phyloP scores from a whole-genome alignment of 30 jellyfish, hydroid and myxozoan genomes.

The Chrysaora quinquecirrha region DNA sequence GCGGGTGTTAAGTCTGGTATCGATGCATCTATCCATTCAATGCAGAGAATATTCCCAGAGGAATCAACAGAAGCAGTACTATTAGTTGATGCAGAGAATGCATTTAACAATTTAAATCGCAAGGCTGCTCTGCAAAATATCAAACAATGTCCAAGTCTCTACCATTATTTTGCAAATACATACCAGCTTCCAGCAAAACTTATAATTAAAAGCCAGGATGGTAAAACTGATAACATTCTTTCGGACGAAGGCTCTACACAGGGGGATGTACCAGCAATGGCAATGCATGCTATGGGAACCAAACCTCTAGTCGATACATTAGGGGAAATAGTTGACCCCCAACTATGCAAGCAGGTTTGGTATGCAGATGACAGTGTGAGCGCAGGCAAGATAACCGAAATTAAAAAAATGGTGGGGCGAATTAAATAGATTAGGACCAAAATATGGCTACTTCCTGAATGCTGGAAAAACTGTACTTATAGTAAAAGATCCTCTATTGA shows the following conservation, averaged over 20 bases:
- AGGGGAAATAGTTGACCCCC: background rate
- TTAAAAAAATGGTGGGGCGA: background rate
- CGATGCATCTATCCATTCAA: conserved; percentile 19
- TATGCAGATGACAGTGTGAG: background rate
- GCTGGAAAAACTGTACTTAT: background rate
- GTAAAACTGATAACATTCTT: background rate
- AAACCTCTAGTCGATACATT: background rate
- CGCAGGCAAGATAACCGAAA: background rate
- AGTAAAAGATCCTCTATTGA: background rate
- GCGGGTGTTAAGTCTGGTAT: conserved; percentile 1
- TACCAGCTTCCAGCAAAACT: background rate
- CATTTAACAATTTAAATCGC: conserved; percentile 6
- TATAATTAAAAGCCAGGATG: background rate
- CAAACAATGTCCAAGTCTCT: background rate
- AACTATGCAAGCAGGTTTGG: background rate
- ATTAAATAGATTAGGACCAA: background rate
- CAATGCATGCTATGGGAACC: background rate
- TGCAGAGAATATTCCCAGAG: background rate
- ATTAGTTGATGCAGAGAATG: conserved; percentile 11
- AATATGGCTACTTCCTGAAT: background rate
- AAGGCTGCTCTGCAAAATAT: background rate
- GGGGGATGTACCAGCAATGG: background rate
- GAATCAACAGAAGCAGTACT: conserved; percentile 1
- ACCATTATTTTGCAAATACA: background rate
- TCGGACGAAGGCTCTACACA: background rate